phyloP scores from a whole-genome alignment of 2,888 invertebrate genomes.

The Chorisops tibialis region DNA sequence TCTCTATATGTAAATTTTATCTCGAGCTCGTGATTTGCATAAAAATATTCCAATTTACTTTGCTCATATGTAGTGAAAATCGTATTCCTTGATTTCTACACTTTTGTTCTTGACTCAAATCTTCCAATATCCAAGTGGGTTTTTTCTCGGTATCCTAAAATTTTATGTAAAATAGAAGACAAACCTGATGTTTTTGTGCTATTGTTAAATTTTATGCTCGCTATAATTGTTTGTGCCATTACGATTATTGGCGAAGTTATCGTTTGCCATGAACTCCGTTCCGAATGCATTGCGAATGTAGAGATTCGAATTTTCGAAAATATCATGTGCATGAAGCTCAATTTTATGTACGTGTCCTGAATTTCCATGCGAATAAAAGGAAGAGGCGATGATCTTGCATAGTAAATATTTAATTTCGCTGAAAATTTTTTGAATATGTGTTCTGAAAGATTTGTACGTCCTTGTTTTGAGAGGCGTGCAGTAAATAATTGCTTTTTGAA shows the following conservation, averaged over 20 bases:
- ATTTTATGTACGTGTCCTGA: too few species aligned
- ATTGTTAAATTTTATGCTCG: neutral
- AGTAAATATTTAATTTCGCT: too few species aligned
- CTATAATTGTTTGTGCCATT: conserved; percentile 4
- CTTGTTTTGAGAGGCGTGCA: too few species aligned
- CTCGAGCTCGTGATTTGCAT: conserved; percentile 30
- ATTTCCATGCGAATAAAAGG: too few species aligned
- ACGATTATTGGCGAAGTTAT: conserved; percentile 5
- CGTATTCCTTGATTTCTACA: conserved; percentile 3
- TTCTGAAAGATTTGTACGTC: too few species aligned
- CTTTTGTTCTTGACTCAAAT: conserved; percentile 3
- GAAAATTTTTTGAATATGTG: too few species aligned
- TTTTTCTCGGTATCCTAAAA: neutral
- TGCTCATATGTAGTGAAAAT: neutral
- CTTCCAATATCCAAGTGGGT: neutral
- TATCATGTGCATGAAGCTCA: too few species aligned
- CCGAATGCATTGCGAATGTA: too few species aligned
- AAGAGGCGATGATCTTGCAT: too few species aligned
- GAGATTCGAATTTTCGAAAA: too few species aligned
- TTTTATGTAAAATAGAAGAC: neutral
- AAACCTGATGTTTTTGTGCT: neutral
- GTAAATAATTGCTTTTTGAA: too few species aligned
- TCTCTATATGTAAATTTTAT: conserved; percentile 30
- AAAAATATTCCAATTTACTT: conserved; percentile 29
- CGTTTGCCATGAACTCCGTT: neutral